phyloP scores from a whole-genome alignment of 2,888 invertebrate species.

The Sphaerophoria rueppellii region DNA sequence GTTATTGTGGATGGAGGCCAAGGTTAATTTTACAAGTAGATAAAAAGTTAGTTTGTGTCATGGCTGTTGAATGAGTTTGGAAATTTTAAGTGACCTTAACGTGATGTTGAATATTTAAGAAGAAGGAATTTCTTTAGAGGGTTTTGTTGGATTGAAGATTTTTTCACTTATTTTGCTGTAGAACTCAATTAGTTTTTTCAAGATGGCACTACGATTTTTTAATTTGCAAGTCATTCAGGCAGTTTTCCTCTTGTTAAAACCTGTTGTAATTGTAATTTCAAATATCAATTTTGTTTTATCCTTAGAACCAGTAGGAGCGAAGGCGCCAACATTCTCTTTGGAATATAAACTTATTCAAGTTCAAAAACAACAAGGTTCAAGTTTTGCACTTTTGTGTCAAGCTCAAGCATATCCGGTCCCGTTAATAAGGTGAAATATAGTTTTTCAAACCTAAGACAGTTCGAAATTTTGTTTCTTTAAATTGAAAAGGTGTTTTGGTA shows the following conservation, averaged over 20 bases:
- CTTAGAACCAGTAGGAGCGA: slow-evolving; percentile 87
- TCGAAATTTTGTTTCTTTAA: neutral
- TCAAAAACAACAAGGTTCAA: slow-evolving; percentile 69
- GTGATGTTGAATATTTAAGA: neutral
- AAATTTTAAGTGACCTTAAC: slow-evolving; percentile 26
- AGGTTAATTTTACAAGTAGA: slow-evolving; percentile 36
- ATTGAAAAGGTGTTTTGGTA: neutral
- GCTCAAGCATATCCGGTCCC: slow-evolving; percentile 84
- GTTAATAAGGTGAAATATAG: slow-evolving; percentile 80
- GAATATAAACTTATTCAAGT: slow-evolving; percentile 80
- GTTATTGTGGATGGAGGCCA: slow-evolving; percentile 33
- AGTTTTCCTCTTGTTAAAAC: neutral
- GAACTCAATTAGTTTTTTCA: too few relatives aligned
- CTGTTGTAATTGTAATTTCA: neutral
- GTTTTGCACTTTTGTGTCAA: slow-evolving; percentile 78
- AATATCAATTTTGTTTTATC: slow-evolving; percentile 74
- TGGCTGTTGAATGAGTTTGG: slow-evolving; percentile 19
- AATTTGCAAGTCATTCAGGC: slow-evolving; percentile 60
- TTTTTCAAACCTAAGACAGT: neutral
- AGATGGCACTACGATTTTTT: too few relatives aligned
- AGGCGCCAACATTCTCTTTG: slow-evolving; percentile 84
- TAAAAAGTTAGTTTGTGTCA: neutral
- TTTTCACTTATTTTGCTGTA: too few relatives aligned
- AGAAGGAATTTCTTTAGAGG: too few relatives aligned
- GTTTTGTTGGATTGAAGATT: too few relatives aligned